Percentiles rank a stretch among this genome's conserved stretches.
Conservation (phyloP, 2,888 invertebrate genomes). For the Ethmia dodecea region DNA sequence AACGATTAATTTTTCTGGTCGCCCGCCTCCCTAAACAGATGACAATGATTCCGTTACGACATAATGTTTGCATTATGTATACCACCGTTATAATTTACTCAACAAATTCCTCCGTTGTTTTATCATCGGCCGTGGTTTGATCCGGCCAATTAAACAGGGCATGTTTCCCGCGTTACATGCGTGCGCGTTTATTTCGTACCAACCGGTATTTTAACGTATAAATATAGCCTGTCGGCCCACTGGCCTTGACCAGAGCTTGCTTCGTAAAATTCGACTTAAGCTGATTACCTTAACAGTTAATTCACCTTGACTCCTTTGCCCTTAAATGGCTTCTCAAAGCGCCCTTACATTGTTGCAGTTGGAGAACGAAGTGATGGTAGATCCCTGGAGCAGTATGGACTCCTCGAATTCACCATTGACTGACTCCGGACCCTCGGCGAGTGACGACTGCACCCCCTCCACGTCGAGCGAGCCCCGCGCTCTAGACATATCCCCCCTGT, state of each 20-base stretch:
- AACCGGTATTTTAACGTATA: slow-evolving; percentile 42
- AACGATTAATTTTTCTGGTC: too few species aligned
- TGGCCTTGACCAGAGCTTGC: slow-evolving; percentile 46
- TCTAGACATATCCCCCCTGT: slow-evolving; percentile 42
- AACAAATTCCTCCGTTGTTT: background rate
- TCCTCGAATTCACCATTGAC: slow-evolving; percentile 73
- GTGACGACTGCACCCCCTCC: slow-evolving; percentile 70
- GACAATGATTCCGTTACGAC: too few species aligned
- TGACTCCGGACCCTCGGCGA: slow-evolving; percentile 71
- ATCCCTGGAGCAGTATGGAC: slow-evolving; percentile 77
- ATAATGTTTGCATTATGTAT: too few species aligned
- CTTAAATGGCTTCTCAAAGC: slow-evolving; percentile 22
- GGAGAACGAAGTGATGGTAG: slow-evolving; percentile 77
- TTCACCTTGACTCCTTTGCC: slow-evolving; percentile 41
- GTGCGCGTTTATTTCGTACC: slow-evolving; percentile 7
- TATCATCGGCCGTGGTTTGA: background rate
- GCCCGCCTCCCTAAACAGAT: too few species aligned
- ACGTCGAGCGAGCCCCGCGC: slow-evolving; percentile 60
- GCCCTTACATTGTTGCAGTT: slow-evolving; percentile 61
- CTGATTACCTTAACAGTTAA: slow-evolving; percentile 36
- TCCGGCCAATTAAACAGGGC: background rate
- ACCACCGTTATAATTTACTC: too few species aligned
- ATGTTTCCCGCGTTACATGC: slow-evolving; percentile 16
- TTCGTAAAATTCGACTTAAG: slow-evolving; percentile 31
- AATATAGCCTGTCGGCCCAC: slow-evolving; percentile 23